Base-by-base conservation (phyloP, 1,140 invertebrate species). In the Mycetomoellerius zeteki region DNA sequence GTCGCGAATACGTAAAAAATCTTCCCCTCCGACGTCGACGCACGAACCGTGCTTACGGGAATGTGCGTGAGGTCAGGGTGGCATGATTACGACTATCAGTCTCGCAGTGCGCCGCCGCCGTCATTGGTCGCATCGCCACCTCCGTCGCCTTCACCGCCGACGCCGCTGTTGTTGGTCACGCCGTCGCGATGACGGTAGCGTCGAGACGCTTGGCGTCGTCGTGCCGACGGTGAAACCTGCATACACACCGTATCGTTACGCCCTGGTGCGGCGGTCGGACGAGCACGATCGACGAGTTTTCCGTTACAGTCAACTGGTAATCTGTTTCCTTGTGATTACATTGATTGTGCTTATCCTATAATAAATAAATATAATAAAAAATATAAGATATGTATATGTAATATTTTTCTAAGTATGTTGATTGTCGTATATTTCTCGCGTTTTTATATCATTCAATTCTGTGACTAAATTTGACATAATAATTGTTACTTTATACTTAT, bases 11-110 rank as follows among this genome's bases (percentile, higher is more conserved):
- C 73, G 37, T 52, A 54, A 82, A 47, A 88, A 43, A 78, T 82
- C 62, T 87, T 84, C 56, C 50, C 58, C 56, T 67, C 30, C 85
- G 76, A 76, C 89, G 87, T 89, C 78, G 86, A 73, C 87, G 88
- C 90, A 86, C 92, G 90, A 77, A 88, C 92, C 92, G 91, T 89
- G 78, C 82, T 86, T 86, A 92, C 90, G 89, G 86, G 86, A 88
- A 89, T 92, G 92, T 91, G 92, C 91, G 93, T 93, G 93, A 94
- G 93, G 91, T 91, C 77, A 81, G 94, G 94, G 92, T 95, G 94
- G 94, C 95, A 94, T 95, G 92, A 93, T 94, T 94, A 92, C 94
- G 93, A 94, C 94, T 95, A 92, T 85, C 87, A 88, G 89, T 62
- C 69, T 73, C 65, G 58, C 27, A 76, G 71, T 54, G 54, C 71